phyloP scores from a whole-genome alignment of 92 coral and sea anemone genomes.

The Pocillopora meandrina region DNA sequence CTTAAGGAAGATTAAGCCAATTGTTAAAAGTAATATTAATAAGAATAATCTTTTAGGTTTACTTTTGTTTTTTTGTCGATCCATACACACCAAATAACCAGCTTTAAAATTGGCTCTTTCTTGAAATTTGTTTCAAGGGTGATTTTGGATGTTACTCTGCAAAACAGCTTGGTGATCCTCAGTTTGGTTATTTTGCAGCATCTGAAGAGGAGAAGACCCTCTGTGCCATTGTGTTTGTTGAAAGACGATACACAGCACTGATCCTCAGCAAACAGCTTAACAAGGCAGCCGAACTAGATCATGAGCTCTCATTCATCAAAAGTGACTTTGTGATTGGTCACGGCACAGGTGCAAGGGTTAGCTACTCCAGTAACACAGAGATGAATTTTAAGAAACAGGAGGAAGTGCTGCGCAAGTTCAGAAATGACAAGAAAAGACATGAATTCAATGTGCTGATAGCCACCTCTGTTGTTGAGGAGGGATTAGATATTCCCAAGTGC shows the following conservation, averaged over 20 bases:
- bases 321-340: slow-evolving; percentile 91
- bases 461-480: slow-evolving; percentile 97
- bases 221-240: slow-evolving; percentile 96
- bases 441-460: slow-evolving; percentile 82
- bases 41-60: no score
- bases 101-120: no score
- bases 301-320: slow-evolving; percentile 52
- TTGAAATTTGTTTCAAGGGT: no score
- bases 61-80: no score
- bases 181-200: neutral
- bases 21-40: no score
- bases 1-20: no score
- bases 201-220: slow-evolving; percentile 41
- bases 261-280: slow-evolving; percentile 84
- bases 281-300: slow-evolving; percentile 52
- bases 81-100: no score
- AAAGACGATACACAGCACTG: slow-evolving; percentile 78
- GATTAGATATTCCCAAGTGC: slow-evolving; percentile 92
- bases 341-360: slow-evolving; percentile 62
- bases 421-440: slow-evolving; percentile 30
- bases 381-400: slow-evolving; percentile 89
- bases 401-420: slow-evolving; percentile 61
- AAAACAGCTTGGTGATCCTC: no score
- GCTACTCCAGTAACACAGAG: slow-evolving; percentile 60
- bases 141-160: no score